Evolutionary conservation across 2,113 vertebrate genomes (phyloP).

Genomic region (Saguinus imperator): DNA sequence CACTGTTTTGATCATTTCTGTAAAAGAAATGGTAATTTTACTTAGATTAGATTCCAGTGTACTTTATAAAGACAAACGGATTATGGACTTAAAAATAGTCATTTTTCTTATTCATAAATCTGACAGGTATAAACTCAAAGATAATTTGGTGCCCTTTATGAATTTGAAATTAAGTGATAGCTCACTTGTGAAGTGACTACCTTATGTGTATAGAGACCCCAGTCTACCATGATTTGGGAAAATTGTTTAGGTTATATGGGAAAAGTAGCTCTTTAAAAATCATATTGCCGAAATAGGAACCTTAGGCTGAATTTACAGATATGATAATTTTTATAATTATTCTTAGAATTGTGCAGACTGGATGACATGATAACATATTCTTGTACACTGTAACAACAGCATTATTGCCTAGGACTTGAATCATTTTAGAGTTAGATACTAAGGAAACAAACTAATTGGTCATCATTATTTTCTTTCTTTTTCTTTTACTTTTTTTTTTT

Average conservation of each 20-base stretch:
- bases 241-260: slow-evolving; percentile 35
- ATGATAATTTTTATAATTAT: slow-evolving; percentile 27
- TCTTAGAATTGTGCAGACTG: neutral
- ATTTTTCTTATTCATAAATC: slow-evolving; percentile 32
- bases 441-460: slow-evolving; percentile 49
- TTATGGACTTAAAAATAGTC: slow-evolving; percentile 27
- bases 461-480: neutral
- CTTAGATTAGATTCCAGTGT: slow-evolving; percentile 28
- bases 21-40: slow-evolving; percentile 47
- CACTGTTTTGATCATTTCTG: neutral
- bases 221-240: slow-evolving; percentile 52
- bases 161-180: slow-evolving; percentile 47
- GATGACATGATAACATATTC: neutral
- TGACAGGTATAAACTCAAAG: slow-evolving; percentile 1
- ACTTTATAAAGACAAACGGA: slow-evolving; percentile 51
- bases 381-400: neutral
- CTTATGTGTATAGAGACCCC: slow-evolving; percentile 44
- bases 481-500: neutral
- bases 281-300: slow-evolving; percentile 4
- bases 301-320: slow-evolving; percentile 17
- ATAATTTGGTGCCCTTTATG: neutral
- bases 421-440: slow-evolving; percentile 43
- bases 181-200: slow-evolving; percentile 35
- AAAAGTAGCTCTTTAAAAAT: slow-evolving; percentile 45
- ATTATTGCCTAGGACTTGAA: slow-evolving; percentile 7